Percentiles rank a stretch among this genome's conserved stretches.
Evolutionary conservation across 2,888 invertebrate species (phyloP).

Genomic region (Sphecodes monilicornis): DNA sequence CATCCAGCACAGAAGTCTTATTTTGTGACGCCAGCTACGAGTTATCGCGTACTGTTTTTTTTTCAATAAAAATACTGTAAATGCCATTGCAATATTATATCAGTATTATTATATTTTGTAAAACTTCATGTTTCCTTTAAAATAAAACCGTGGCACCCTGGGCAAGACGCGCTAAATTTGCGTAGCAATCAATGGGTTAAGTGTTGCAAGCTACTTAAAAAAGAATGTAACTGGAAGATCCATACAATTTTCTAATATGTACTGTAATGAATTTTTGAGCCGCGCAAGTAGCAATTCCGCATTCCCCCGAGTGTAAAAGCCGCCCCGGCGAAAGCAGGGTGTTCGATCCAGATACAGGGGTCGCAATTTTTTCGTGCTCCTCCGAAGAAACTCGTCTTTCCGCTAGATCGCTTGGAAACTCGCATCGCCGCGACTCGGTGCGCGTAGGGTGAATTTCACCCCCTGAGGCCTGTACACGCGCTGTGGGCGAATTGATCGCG

Average conservation of each 20-base stretch:
- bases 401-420: conserved; percentile 62
- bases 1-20: no score
- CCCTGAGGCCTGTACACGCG: conserved; percentile 74
- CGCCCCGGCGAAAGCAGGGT: not conserved
- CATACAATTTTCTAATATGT: not conserved
- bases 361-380: conserved; percentile 9
- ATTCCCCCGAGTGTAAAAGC: not conserved
- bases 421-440: conserved; percentile 51
- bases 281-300: not conserved
- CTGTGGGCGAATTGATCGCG: conserved; percentile 80
- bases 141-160: no score
- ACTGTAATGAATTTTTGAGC: not conserved
- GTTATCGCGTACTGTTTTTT: no score
- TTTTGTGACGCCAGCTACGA: no score
- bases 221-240: no score
- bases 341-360: conserved; percentile 1
- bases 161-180: no score
- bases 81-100: no score
- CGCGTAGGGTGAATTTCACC: conserved; percentile 68
- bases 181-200: no score
- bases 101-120: no score
- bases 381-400: conserved; percentile 69
- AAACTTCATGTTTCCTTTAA: no score
- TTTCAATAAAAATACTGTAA: no score
- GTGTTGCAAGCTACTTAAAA: no score